These are phyloP conservation scores for Neopipo cinnamomea DNA, from an alignment of 2,113 vertebrate species.

Conservation along the genomic window DNA sequence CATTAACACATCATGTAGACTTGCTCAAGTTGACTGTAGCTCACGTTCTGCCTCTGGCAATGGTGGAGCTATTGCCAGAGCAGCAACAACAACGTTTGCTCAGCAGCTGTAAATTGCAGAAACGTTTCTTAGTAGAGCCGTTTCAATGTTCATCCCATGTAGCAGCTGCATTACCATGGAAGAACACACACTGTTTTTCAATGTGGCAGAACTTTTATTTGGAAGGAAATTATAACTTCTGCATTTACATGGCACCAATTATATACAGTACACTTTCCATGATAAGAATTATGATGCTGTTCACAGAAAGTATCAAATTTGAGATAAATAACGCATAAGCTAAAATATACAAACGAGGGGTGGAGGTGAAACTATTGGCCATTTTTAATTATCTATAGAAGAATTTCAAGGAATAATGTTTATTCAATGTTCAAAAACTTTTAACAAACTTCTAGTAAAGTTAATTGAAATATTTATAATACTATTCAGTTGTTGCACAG, in stretches of 20 bases:
- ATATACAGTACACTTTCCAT: constrained; percentile 73
- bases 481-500: constrained; percentile 78
- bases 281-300: constrained; percentile 58
- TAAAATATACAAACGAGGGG: constrained; percentile 58
- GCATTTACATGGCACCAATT: constrained; percentile 75
- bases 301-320: constrained; percentile 67
- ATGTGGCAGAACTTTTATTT: constrained; percentile 77
- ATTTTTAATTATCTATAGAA: constrained; percentile 64
- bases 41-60: not conserved
- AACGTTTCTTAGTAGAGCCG: not conserved
- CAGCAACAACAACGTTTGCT: not conserved
- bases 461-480: constrained; percentile 82
- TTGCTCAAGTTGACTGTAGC: not conserved
- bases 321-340: constrained; percentile 56
- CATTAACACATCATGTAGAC: not conserved
- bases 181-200: not conserved
- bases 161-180: not conserved
- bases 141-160: not conserved
- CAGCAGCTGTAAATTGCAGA: not conserved
- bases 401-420: constrained; percentile 78
- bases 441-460: constrained; percentile 84
- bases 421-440: constrained; percentile 80
- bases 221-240: constrained; percentile 67
- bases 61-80: not conserved
- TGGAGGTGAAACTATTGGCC: constrained; percentile 28